Conservation (phyloP, 1,140 invertebrate genomes). For the Manduca sexta region DNA sequence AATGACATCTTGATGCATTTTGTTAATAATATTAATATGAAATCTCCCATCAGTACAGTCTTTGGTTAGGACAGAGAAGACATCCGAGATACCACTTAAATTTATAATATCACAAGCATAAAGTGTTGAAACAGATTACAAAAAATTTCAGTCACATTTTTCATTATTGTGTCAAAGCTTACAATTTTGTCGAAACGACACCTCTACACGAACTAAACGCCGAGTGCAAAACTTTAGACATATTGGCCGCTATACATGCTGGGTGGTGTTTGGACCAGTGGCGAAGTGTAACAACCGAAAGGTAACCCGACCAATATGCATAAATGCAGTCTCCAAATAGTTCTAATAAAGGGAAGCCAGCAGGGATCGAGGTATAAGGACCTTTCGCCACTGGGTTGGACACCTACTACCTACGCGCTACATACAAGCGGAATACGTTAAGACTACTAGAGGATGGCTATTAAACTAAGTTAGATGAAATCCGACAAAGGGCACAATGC, state of each 20-base stretch:
- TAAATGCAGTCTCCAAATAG: too few species aligned
- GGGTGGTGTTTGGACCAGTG: too few species aligned
- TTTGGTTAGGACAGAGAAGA: slow-evolving; percentile 68
- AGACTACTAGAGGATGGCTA: slow-evolving; percentile 22
- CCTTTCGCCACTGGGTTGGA: too few species aligned
- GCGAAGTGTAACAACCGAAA: too few species aligned
- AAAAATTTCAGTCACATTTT: slow-evolving; percentile 48
- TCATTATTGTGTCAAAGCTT: slow-evolving; percentile 5
- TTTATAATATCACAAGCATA: slow-evolving; percentile 68
- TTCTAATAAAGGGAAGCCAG: too few species aligned
- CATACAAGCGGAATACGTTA: too few species aligned
- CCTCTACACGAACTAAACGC: slow-evolving; percentile 27
- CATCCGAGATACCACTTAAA: slow-evolving; percentile 52
- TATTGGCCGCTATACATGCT: too few species aligned
- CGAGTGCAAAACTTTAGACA: too few species aligned
- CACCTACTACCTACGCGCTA: too few species aligned
- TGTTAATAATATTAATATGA: slow-evolving; percentile 41
- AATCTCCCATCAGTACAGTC: slow-evolving; percentile 59
- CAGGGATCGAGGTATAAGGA: too few species aligned
- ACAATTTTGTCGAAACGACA: too few species aligned
- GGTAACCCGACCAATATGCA: too few species aligned
- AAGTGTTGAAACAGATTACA: slow-evolving; percentile 32
- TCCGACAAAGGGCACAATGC: slow-evolving; percentile 59
- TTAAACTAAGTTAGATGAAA: slow-evolving; percentile 24
- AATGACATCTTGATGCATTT: slow-evolving; percentile 20